These are phyloP conservation scores for human DNA, from an alignment of 2,113 vertebrate genomes.

Conservation along the genomic window GRCh38 chr6:35840501-35841000, in stretches of 20 bases:
- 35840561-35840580: background rate
- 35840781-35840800: background rate
- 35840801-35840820: accelerated
- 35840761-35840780: background rate
- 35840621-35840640: background rate
- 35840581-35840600: conserved; percentile 1
- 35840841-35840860: background rate
- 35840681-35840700: background rate
- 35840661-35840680: background rate
- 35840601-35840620: conserved; percentile 4
- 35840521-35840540: background rate
- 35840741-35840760: background rate
- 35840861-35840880: background rate
- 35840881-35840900: background rate
- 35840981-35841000: background rate
- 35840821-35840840: background rate
- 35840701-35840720: background rate
- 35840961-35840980: background rate
- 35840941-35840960: background rate
- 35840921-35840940: background rate
- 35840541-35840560: conserved; percentile 30
- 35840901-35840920: background rate
- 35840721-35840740: background rate
- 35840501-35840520: background rate
- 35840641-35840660: background rate